These are phyloP conservation scores for Apeira syringaria DNA, from an alignment of 2,888 invertebrate genomes.

Conservation along the genomic window DNA sequence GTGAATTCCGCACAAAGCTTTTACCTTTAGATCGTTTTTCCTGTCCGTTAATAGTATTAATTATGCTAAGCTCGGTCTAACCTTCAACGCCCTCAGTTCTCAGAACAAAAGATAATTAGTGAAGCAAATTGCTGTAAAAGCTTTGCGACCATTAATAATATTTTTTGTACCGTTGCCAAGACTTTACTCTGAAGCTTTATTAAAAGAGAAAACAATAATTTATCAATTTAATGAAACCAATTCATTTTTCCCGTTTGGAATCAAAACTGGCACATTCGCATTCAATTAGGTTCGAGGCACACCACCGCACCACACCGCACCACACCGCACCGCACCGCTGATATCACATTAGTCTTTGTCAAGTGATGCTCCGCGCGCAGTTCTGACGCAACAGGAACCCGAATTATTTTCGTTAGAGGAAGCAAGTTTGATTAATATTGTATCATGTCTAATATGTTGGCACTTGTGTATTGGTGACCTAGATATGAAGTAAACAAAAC, in stretches of 20 bases:
- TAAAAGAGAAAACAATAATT: constrained; percentile 18
- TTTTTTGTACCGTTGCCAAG: constrained; percentile 14
- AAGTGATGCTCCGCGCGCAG: background rate
- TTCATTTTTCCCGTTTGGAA: constrained; percentile 10
- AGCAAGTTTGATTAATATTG: constrained; percentile 10
- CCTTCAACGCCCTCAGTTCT: constrained; percentile 2
- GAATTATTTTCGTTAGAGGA: constrained; percentile 10
- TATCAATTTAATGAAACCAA: constrained; percentile 20
- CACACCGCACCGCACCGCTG: background rate
- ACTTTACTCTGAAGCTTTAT: constrained; percentile 12
- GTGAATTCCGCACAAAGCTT: no score
- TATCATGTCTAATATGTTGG: constrained; percentile 2
- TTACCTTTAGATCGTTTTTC: background rate
- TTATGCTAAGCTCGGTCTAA: background rate
- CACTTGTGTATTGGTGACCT: background rate
- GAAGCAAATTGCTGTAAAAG: constrained; percentile 11
- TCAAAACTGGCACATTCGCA: constrained; percentile 7
- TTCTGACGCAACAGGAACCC: constrained; percentile 10
- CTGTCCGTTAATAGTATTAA: constrained; percentile 4
- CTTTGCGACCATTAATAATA: constrained; percentile 9
- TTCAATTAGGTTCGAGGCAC: background rate
- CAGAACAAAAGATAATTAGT: constrained; percentile 7
- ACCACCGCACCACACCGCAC: background rate
- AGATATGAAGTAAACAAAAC: background rate
- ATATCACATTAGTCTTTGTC: background rate